A percentile compares a stretch with the other conserved stretches of the same genome.
Evolutionary conservation across 1,140 invertebrate species (phyloP).

Genomic region (Phymorhynchus buccinoides): DNA sequence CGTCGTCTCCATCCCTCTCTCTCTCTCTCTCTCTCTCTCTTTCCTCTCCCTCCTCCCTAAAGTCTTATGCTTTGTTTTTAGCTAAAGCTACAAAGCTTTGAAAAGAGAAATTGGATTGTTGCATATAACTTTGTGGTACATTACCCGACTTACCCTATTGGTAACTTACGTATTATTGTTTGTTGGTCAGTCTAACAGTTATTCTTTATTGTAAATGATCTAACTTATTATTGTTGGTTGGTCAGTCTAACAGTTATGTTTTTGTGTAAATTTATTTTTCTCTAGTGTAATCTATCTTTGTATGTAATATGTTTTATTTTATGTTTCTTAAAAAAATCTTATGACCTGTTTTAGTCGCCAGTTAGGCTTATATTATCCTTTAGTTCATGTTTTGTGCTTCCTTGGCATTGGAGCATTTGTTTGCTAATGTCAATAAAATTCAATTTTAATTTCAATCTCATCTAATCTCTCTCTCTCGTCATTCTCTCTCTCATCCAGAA

Average conservation of each 20-base stretch:
- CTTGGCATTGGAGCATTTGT: no score
- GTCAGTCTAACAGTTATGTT: no score
- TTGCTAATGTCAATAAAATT: neutral
- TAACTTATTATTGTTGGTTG: neutral
- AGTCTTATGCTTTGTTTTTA: neutral
- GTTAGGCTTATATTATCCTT: no score
- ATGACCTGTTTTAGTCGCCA: no score
- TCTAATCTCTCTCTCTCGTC: neutral
- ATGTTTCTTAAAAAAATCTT: no score
- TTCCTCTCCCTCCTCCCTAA: neutral
- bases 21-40: slow-evolving; percentile 7
- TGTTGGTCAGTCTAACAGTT: neutral
- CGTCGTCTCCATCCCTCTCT: neutral
- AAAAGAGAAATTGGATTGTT: no score
- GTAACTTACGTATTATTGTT: no score
- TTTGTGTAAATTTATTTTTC: no score
- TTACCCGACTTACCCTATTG: neutral
- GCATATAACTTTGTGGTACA: neutral
- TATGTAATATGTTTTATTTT: no score
- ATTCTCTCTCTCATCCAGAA: neutral
- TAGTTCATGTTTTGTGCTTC: no score
- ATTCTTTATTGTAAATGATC: neutral
- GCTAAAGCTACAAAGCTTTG: no score
- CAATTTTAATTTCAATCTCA: neutral
- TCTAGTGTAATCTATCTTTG: no score